phyloP scores from a whole-genome alignment of 1,140 invertebrate genomes.

The Zaprionus lachaisei region DNA sequence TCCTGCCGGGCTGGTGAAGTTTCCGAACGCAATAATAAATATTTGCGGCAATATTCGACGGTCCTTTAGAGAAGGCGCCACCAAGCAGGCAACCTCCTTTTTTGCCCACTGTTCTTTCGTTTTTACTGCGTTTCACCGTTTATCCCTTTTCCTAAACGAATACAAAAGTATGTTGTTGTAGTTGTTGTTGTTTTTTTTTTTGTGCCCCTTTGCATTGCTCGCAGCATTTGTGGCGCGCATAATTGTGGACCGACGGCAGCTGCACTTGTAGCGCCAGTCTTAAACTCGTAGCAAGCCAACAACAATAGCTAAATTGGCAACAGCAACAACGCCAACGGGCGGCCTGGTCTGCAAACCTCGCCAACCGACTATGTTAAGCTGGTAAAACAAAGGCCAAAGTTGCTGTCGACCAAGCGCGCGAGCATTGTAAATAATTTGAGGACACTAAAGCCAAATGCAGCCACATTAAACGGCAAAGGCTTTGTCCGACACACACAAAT shows the following conservation, averaged over 20 bases:
- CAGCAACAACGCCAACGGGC: conserved; percentile 29
- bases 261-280: conserved; percentile 37
- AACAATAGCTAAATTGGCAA: conserved; percentile 66
- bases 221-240: conserved; percentile 71
- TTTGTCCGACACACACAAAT: conserved; percentile 33
- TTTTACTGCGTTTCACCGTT: not conserved
- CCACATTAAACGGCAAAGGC: conserved; percentile 63
- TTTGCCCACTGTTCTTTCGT: conserved; percentile 2
- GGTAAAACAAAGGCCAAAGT: conserved; percentile 74
- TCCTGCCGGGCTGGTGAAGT: conserved; percentile 15
- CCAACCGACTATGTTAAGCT: conserved; percentile 65
- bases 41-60: conserved; percentile 66
- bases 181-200: conserved; percentile 8
- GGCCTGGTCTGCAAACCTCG: not conserved
- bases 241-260: conserved; percentile 68
- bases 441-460: conserved; percentile 55
- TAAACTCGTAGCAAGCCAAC: conserved; percentile 54
- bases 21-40: conserved; percentile 70
- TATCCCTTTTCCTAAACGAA: conserved; percentile 53
- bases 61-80: conserved; percentile 12
- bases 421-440: conserved; percentile 74
- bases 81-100: conserved; percentile 9
- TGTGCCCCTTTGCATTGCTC: conserved; percentile 47
- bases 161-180: conserved; percentile 59
- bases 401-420: conserved; percentile 22